A percentile compares a stretch with the other conserved stretches of the same genome.
Evolutionary conservation across 2,797 vertebrate species (phyloP).

Genomic region (Enteromius radiatus): DNA sequence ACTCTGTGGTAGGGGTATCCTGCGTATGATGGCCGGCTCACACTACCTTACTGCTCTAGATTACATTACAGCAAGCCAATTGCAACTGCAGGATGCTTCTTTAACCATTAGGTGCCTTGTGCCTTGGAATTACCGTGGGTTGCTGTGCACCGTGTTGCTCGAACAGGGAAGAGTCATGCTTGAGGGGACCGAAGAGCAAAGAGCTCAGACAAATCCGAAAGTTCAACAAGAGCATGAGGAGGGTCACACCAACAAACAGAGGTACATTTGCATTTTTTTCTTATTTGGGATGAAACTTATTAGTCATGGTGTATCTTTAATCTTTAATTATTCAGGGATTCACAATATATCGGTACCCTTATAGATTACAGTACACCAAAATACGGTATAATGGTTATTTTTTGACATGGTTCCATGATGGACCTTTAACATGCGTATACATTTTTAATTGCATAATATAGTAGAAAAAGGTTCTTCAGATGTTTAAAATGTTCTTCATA

Average conservation of each 20-base stretch:
- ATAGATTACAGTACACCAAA: neutral
- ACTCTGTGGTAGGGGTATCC: conserved; percentile 89
- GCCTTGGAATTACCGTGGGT: conserved; percentile 92
- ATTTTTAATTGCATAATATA: neutral
- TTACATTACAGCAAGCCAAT: conserved; percentile 89
- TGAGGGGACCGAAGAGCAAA: conserved; percentile 66
- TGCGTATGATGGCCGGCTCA: conserved; percentile 82
- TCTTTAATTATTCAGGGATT: neutral
- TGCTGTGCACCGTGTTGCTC: conserved; percentile 86
- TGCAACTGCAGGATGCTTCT: conserved; percentile 85
- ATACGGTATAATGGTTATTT: neutral
- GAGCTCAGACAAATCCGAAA: conserved; percentile 40
- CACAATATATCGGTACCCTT: neutral
- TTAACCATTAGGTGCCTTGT: conserved; percentile 87
- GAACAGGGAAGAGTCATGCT: conserved; percentile 90
- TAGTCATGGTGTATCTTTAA: neutral
- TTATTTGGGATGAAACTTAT: neutral
- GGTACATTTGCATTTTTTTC: conserved; percentile 67
- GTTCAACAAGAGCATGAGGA: conserved; percentile 58
- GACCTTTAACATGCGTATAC: neutral
- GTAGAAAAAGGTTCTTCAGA: neutral
- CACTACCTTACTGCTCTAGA: conserved; percentile 88
- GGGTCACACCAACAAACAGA: conserved; percentile 66
- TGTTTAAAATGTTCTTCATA: neutral
- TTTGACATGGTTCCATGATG: neutral